These are phyloP conservation scores for Sebastes glaucus DNA, from an alignment of 2,797 vertebrate species.

Conservation along the genomic window DNA sequence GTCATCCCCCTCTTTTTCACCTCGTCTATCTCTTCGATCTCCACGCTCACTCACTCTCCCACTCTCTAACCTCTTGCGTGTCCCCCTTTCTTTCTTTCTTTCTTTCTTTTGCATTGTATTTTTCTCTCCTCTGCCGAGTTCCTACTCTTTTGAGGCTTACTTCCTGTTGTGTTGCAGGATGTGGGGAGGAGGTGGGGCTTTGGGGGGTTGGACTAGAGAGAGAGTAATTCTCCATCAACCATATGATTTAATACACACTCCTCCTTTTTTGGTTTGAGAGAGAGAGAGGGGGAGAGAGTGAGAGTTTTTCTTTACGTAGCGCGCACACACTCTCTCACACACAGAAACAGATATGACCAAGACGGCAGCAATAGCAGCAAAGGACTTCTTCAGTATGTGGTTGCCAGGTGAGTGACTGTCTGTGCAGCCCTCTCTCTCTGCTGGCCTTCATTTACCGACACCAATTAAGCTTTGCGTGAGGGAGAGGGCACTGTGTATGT, in stretches of 20 bases:
- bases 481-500: constrained; percentile 12
- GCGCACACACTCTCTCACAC: constrained; percentile 46
- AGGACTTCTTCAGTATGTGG: constrained; percentile 86
- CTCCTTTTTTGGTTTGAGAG: constrained; percentile 49
- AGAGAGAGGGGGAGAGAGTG: constrained; percentile 51
- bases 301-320: constrained; percentile 59
- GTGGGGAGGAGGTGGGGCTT: constrained; percentile 75
- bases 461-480: constrained; percentile 68
- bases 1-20: constrained; percentile 69
- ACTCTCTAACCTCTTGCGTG: constrained; percentile 61
- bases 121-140: constrained; percentile 47
- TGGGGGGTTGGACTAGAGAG: constrained; percentile 58
- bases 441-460: constrained; percentile 63
- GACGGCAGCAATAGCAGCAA: constrained; percentile 78
- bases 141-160: constrained; percentile 69
- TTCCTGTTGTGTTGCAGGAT: constrained; percentile 79
- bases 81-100: constrained; percentile 38
- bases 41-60: constrained; percentile 55
- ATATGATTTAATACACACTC: constrained; percentile 69
- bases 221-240: constrained; percentile 53
- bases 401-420: constrained; percentile 84
- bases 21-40: constrained; percentile 55
- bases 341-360: constrained; percentile 77
- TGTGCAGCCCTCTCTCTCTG: constrained; percentile 55
- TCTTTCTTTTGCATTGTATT: constrained; percentile 15